Conservation (phyloP, 2,797 vertebrate species). For the Artibeus jamaicensis region DNA sequence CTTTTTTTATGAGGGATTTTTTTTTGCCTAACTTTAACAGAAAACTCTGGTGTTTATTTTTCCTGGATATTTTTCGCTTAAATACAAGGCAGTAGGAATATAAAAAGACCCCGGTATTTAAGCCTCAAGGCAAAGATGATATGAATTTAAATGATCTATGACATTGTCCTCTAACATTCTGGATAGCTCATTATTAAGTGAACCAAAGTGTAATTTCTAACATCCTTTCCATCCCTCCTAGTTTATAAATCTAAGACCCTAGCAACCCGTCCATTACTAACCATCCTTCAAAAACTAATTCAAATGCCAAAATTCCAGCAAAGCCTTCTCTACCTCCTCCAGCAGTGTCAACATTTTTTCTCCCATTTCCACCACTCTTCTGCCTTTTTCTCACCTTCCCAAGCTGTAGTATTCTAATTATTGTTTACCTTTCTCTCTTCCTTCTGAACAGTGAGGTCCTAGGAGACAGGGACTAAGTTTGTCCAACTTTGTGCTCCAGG, state of each 20-base stretch:
- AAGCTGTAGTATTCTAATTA: not conserved
- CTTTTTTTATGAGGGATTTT: not conserved
- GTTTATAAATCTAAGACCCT: conserved; percentile 15
- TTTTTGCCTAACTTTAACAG: conserved; percentile 29
- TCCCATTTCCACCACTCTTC: not conserved
- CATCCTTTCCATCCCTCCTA: not conserved
- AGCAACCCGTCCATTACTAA: not conserved
- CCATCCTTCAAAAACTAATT: not conserved
- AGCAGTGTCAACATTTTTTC: not conserved
- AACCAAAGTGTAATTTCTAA: conserved; percentile 50
- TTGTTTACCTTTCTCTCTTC: not conserved
- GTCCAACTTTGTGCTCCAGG: not conserved
- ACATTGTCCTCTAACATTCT: conserved; percentile 23
- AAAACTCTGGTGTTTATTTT: conserved; percentile 40
- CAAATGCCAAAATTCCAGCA: not conserved
- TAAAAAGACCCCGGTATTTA: conserved; percentile 38
- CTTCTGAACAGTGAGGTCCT: not conserved
- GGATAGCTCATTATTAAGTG: conserved; percentile 42
- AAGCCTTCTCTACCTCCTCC: not conserved
- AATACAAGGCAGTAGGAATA: conserved; percentile 37
- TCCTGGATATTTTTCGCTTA: conserved; percentile 35
- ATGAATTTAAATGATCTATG: conserved; percentile 60
- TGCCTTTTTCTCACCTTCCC: not conserved
- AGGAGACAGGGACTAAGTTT: not conserved
- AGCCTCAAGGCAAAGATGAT: conserved; percentile 51